phyloP scores from a whole-genome alignment of 2,888 invertebrate genomes.

The Oasisia sp. region DNA sequence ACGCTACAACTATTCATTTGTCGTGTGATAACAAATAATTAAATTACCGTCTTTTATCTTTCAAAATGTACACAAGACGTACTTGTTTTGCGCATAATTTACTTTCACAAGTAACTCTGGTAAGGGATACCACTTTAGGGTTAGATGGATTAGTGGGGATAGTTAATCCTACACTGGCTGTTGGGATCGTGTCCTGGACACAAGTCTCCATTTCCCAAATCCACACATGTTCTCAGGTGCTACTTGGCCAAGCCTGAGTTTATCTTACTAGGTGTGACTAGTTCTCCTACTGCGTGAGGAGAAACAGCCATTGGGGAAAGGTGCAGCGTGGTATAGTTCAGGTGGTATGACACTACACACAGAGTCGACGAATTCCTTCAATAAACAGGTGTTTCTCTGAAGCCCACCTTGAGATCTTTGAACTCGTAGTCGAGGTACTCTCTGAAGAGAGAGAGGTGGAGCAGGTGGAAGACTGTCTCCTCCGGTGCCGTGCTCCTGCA shows the following conservation, averaged over 20 bases:
- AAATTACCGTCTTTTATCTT: too few species aligned
- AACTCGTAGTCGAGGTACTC: slow-evolving; percentile 96
- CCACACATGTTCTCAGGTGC: neutral
- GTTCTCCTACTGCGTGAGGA: neutral
- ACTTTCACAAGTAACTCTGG: too few species aligned
- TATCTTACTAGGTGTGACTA: neutral
- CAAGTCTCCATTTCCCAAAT: neutral
- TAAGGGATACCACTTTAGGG: too few species aligned
- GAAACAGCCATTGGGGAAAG: neutral
- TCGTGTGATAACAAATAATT: too few species aligned
- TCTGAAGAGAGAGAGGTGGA: slow-evolving; percentile 90
- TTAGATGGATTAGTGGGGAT: too few species aligned
- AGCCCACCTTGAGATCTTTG: slow-evolving; percentile 62
- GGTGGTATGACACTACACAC: neutral
- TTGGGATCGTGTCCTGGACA: neutral
- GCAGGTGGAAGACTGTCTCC: slow-evolving; percentile 89
- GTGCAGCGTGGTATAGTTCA: neutral
- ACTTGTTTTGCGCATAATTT: too few species aligned
- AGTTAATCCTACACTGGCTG: neutral
- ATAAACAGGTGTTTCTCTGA: neutral
- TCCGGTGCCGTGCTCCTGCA: slow-evolving; percentile 73
- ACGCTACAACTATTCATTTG: too few species aligned
- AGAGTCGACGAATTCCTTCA: neutral
- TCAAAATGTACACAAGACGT: too few species aligned
- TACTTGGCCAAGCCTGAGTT: neutral